phyloP scores from a whole-genome alignment of 2,113 vertebrate species.

The Centropristis striata region DNA sequence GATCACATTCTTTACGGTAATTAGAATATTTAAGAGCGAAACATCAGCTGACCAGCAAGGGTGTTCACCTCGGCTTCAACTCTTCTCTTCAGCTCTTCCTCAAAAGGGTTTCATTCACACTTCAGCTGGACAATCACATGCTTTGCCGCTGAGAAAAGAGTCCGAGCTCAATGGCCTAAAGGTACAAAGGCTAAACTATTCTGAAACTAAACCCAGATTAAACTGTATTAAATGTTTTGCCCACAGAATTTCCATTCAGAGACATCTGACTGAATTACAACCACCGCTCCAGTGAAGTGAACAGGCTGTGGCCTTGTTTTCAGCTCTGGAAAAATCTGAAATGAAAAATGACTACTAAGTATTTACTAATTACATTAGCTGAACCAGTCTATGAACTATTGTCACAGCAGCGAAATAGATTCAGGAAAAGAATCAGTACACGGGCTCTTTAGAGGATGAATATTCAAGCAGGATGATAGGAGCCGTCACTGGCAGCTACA shows the following conservation, averaged over 20 bases:
- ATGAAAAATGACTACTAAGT: background rate
- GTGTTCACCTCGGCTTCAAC: background rate
- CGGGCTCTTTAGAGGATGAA: conserved; percentile 30
- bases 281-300: background rate
- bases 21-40: conserved; percentile 25
- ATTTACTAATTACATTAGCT: background rate
- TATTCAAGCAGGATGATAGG: conserved; percentile 47
- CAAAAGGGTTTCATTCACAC: background rate
- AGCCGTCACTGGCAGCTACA: conserved; percentile 33
- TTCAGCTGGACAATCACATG: background rate
- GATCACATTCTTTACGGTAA: conserved; percentile 21
- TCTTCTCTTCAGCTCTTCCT: background rate
- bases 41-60: conserved; percentile 21
- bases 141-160: conserved; percentile 8
- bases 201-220: conserved; percentile 50
- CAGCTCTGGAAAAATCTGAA: background rate
- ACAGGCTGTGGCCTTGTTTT: conserved; percentile 8
- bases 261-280: conserved; percentile 28
- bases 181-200: conserved; percentile 30
- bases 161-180: conserved; percentile 12
- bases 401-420: conserved; percentile 5
- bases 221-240: conserved; percentile 39
- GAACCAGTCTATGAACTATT: background rate
- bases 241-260: conserved; percentile 6
- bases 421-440: background rate